phyloP scores from a whole-genome alignment of 1,140 invertebrate genomes.

The Lordiphosa stackelbergi region DNA sequence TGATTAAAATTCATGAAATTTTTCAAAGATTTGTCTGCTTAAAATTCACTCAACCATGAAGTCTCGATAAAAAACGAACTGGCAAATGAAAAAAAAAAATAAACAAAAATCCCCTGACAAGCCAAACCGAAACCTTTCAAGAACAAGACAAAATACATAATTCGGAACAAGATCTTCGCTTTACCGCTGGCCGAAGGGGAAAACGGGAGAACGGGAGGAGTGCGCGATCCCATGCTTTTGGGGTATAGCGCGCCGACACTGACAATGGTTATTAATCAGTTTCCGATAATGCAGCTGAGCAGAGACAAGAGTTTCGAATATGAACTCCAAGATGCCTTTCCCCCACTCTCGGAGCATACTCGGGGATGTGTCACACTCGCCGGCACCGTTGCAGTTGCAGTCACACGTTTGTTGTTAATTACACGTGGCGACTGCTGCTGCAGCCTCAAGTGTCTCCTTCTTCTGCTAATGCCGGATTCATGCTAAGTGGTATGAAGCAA shows the following conservation, averaged over 20 bases:
- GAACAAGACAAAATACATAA: constrained; percentile 52
- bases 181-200: constrained; percentile 4
- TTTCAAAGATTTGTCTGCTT: too few species aligned
- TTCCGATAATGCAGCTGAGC: constrained; percentile 64
- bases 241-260: constrained; percentile 25
- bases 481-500: constrained; percentile 51
- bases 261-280: constrained; percentile 72
- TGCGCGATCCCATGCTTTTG: constrained; percentile 19
- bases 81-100: too few species aligned
- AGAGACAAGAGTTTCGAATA: constrained; percentile 68
- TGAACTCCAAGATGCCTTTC: constrained; percentile 35
- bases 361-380: constrained; percentile 45
- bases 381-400: constrained; percentile 10
- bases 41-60: too few species aligned
- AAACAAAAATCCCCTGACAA: constrained; percentile 4
- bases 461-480: constrained; percentile 51
- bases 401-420: constrained; percentile 72
- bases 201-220: neutral
- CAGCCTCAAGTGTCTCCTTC: constrained; percentile 24
- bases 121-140: constrained; percentile 34
- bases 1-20: too few species aligned
- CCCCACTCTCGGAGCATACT: constrained; percentile 5
- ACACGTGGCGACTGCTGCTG: constrained; percentile 45
- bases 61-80: too few species aligned
- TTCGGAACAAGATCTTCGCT: constrained; percentile 58